These are phyloP conservation scores for Ectropis crepuscularia DNA, from an alignment of 2,888 invertebrate genomes.

Conservation along the genomic window DNA sequence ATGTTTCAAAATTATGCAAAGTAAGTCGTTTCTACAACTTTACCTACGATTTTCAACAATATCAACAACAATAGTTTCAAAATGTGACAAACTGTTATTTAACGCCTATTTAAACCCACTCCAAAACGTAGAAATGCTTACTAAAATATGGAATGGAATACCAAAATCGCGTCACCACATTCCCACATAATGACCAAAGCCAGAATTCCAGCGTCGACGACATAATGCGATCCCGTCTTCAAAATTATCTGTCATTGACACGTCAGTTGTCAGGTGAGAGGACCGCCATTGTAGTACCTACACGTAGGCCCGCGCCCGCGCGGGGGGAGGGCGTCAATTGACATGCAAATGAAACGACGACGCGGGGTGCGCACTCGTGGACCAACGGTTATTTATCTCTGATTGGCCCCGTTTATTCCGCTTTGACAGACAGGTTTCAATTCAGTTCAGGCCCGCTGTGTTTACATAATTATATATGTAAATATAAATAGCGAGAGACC, in stretches of 20 bases:
- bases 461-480: slow-evolving; percentile 70
- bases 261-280: slow-evolving; percentile 64
- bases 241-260: slow-evolving; percentile 44
- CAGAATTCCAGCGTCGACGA: slow-evolving; percentile 38
- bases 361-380: slow-evolving; percentile 59
- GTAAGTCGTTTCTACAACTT: not conserved
- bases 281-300: slow-evolving; percentile 62
- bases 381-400: slow-evolving; percentile 81
- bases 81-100: not conserved
- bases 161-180: slow-evolving; percentile 30
- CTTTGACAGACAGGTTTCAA: slow-evolving; percentile 78
- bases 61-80: not conserved
- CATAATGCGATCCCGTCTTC: slow-evolving; percentile 39
- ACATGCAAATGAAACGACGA: slow-evolving; percentile 78
- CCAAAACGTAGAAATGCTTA: not conserved
- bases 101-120: slow-evolving; percentile 2
- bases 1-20: slow-evolving; percentile 2
- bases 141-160: slow-evolving; percentile 13
- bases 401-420: slow-evolving; percentile 81
- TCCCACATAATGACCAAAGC: slow-evolving; percentile 41
- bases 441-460: slow-evolving; percentile 65
- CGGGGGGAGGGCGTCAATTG: slow-evolving; percentile 63
- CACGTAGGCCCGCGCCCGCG: slow-evolving; percentile 37
- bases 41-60: not conserved
- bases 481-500: slow-evolving; percentile 51